These are phyloP conservation scores for Emydocephalus ijimae DNA, from an alignment of 2,113 vertebrate genomes.

Conservation along the genomic window DNA sequence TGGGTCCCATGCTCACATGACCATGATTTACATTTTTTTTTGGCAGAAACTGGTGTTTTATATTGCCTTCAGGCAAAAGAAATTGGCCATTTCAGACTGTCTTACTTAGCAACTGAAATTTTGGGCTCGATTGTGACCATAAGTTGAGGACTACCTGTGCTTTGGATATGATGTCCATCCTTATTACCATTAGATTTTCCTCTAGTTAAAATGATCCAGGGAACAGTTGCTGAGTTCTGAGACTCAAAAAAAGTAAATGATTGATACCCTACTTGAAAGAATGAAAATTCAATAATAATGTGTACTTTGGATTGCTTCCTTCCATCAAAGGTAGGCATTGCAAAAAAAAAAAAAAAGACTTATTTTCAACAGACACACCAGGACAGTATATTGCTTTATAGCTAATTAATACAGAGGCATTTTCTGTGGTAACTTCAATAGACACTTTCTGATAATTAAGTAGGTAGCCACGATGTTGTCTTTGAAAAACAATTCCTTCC, in stretches of 20 bases:
- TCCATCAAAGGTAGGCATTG: too few relatives aligned
- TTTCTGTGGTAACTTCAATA: neutral
- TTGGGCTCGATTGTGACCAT: neutral
- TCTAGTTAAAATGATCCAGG: neutral
- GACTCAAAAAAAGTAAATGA: neutral
- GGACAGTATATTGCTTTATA: neutral
- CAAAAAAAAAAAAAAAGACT: neutral
- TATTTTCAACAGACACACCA: neutral
- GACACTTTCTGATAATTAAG: neutral
- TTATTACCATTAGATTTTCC: slow-evolving; percentile 8
- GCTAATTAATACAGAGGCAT: neutral
- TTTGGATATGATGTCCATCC: neutral
- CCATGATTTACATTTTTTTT: slow-evolving; percentile 27
- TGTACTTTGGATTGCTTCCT: neutral
- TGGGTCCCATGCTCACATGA: neutral
- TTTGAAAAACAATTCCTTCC: neutral
- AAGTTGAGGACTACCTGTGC: neutral
- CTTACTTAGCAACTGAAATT: neutral
- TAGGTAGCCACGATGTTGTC: neutral
- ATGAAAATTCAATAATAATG: neutral
- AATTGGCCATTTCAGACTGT: neutral
- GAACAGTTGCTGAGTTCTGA: neutral
- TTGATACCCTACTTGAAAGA: neutral
- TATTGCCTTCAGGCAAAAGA: neutral
- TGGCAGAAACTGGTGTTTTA: neutral